Percentiles rank a stretch among this genome's conserved stretches.
Conservation (phyloP, 2,888 invertebrate genomes). For the Diaphora mendica region DNA sequence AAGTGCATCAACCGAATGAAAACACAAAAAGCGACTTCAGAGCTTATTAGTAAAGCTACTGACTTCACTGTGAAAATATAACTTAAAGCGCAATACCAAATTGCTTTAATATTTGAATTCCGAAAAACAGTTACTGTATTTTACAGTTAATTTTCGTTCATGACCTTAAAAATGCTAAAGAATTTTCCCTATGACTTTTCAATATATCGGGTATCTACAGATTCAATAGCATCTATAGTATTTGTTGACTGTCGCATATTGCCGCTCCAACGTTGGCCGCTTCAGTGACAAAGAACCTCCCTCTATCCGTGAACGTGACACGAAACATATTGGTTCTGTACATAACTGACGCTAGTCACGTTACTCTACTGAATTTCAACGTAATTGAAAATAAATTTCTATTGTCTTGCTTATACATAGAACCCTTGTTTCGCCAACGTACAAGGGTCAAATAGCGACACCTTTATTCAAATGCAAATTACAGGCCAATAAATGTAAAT, state of each 20-base stretch:
- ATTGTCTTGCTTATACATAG: slow-evolving; percentile 27
- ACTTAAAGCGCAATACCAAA: too few relatives aligned
- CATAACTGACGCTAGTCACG: slow-evolving; percentile 38
- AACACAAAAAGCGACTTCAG: too few relatives aligned
- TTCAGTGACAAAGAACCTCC: slow-evolving; percentile 23
- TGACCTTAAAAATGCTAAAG: neutral
- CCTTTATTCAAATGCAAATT: neutral
- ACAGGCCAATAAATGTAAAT: neutral
- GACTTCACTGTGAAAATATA: too few relatives aligned
- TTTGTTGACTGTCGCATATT: slow-evolving; percentile 13
- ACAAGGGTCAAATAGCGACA: neutral
- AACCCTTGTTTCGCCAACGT: slow-evolving; percentile 2
- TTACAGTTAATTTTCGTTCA: too few relatives aligned
- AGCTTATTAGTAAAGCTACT: too few relatives aligned
- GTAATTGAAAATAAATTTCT: slow-evolving; percentile 44
- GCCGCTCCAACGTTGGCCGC: slow-evolving; percentile 4
- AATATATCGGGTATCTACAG: neutral
- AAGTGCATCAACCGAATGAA: neutral
- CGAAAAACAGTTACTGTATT: too few relatives aligned
- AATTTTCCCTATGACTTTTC: too few relatives aligned
- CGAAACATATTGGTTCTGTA: slow-evolving; percentile 41
- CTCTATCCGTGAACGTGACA: slow-evolving; percentile 40
- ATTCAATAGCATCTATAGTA: neutral
- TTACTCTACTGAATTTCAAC: slow-evolving; percentile 31
- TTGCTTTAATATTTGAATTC: too few relatives aligned